Base-by-base conservation (phyloP, 2,797 vertebrate genomes). In the Mus caroli region DNA sequence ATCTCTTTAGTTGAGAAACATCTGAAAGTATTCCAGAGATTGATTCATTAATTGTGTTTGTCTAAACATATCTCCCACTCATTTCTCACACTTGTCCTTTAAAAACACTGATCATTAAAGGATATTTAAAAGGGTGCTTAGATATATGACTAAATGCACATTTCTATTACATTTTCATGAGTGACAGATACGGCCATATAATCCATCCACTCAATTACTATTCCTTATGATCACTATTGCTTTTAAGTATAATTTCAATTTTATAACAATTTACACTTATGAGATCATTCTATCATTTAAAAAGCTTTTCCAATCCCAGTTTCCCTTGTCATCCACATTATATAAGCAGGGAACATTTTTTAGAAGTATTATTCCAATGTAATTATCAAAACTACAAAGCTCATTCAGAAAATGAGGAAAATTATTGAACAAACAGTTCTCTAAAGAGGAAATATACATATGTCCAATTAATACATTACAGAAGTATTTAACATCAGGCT, bases 261-360 rank as follows among this genome's bases (percentile, higher is more conserved):
- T 82, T 91, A 64, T 7, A 86, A 58, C 11, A 82, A 50, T 88
- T 94, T 88, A 95, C 54, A 69, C 46, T 64, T 71, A 69, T 26
- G 37, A 31, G 54, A 71, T 82, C 11, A 80, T 76, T 90, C 10
- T 22, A 92, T 90, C 76, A 76, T 34, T 46, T 56, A 50, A 28
- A 84, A 37, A 92, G 6, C 43, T 8, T 37, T 93, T 28, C 22
- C 12, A 92, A 1, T 77, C 20, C 4, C 0, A 84, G 5, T 83
- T 64, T 58, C 0, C 52, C 17, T 60, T 89, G 9, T 73, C 78
- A 73, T 84, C 75, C 52, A 62, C 46, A 75, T 9, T 73, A 22
- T 43, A 40, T 79, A 73, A 54, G 11, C 62, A 40, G 1, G 9
- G 1, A 40, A 43, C 0, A 56, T 56, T 88, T 90, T 26, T 75